Evolutionary conservation across 1,140 invertebrate genomes (phyloP).

Genomic region (Oncopodura yosiiana): DNA sequence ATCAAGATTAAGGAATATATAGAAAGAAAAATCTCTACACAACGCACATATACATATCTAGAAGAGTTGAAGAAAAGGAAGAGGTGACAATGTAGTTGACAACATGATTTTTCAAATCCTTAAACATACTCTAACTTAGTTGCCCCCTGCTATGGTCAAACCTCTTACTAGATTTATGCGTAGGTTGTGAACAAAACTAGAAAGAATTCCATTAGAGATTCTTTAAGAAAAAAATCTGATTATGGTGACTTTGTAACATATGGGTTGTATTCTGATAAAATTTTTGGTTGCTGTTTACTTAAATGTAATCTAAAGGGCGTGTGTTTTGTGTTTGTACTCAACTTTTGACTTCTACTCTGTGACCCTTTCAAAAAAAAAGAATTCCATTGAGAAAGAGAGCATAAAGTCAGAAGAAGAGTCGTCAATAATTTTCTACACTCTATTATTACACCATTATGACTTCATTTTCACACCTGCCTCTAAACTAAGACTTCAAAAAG

Average conservation of each 20-base stretch:
- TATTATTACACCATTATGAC: conserved; percentile 28
- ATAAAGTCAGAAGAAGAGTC: background rate
- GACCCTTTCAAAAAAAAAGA: conserved; percentile 26
- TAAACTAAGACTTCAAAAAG: no score
- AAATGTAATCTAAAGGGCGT: background rate
- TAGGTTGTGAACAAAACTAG: no score
- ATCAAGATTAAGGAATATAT: no score
- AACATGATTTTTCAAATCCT: conserved; percentile 30
- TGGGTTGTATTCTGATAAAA: no score
- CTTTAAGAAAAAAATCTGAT: no score
- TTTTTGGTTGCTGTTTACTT: no score
- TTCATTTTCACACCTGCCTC: conserved; percentile 32
- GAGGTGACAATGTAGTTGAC: conserved; percentile 34
- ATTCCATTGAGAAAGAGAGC: background rate
- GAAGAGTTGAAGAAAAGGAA: conserved; percentile 5
- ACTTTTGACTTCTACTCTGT: conserved; percentile 12
- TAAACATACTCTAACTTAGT: background rate
- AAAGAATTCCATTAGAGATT: no score
- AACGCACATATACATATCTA: background rate
- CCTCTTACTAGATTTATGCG: no score
- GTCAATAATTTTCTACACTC: background rate
- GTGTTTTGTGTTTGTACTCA: background rate
- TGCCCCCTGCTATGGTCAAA: background rate
- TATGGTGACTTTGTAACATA: no score
- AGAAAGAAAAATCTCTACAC: background rate